Evolutionary conservation across 2,797 vertebrate species (phyloP), one percentile per base, ranked within the genome.

Genomic region (Acipenser ruthenus): DNA sequence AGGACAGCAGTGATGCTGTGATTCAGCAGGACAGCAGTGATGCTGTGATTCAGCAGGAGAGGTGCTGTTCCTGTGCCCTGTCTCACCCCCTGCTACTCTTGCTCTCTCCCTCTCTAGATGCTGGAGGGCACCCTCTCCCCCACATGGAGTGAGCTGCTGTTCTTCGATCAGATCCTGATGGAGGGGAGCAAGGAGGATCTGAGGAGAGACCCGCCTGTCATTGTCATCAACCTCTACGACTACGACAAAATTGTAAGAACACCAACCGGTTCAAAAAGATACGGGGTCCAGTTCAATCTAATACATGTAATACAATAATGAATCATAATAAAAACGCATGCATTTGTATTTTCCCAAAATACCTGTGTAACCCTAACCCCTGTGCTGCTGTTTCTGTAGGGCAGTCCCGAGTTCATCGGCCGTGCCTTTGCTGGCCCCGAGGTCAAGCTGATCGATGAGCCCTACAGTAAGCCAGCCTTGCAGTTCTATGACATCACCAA

Each of bases 161-260:
- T 96, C 52, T 99, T 93, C 69, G 89, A 97, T 70, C 91, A 92
- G 80, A 85, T 97, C 15, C 83, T 95, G 1, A 73, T 96, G 63
- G 95, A 97, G 37, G 94, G 95, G 62, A 88, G 83, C 6, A 92
- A 85, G 72, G 93, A 95, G 12, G 89, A 93, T 1, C 77, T 97
- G 63, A 88, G 86, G 68, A 84, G 82, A 47, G 96, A 98, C 72
- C 91, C 92, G 0, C 95, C 95, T 0, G 75, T 96, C 2, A 51
- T 96, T 77, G 80, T 93, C 78, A 78, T 98, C 77, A 94, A 80
- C 65, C 72, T 98, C 77, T 97, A 88, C 37, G 93, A 94, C 77
- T 80, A 93, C 12, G 91, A 92, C 67, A 82, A 81, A 75, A 79
- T 96, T 85, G 95, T 99, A 83, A 93, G 84, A 83, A 65, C 8